Evolutionary conservation across 2,113 vertebrate species (phyloP).

Genomic region (Rhinichthys klamathensis): DNA sequence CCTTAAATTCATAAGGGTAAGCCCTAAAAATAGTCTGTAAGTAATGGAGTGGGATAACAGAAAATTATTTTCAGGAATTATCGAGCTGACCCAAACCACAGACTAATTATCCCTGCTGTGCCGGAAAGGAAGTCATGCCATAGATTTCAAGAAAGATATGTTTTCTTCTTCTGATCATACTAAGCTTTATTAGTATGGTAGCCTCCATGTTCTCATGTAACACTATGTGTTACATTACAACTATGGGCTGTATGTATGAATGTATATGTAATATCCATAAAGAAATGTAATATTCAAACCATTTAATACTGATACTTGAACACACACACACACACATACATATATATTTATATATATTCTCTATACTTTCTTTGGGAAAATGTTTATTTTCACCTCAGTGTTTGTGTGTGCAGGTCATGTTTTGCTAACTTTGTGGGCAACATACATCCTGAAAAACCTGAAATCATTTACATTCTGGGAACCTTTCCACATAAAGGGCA

Average conservation of each 20-base stretch:
- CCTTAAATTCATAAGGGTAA: slow-evolving; percentile 65
- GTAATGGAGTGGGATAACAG: slow-evolving; percentile 75
- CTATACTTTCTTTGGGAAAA: no score
- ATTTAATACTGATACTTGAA: neutral
- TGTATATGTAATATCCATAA: neutral
- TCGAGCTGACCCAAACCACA: slow-evolving; percentile 78
- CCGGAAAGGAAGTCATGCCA: slow-evolving; percentile 71
- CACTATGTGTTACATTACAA: neutral
- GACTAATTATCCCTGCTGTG: slow-evolving; percentile 78
- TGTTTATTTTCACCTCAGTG: neutral
- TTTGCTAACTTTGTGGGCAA: neutral
- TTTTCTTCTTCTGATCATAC: slow-evolving; percentile 57
- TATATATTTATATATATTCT: no score
- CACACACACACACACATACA: no score
- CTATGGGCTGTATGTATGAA: neutral
- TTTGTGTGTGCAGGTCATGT: neutral
- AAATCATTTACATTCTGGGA: neutral
- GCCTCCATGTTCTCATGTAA: slow-evolving; percentile 5
- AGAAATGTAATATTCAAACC: neutral
- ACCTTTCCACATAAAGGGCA: neutral
- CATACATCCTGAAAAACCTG: neutral
- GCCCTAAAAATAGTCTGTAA: slow-evolving; percentile 78
- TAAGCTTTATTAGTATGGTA: neutral
- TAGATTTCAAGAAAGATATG: slow-evolving; percentile 72
- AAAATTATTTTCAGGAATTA: slow-evolving; percentile 84